phyloP scores from a whole-genome alignment of 2,113 vertebrate genomes.

The Tragelaphus imberbis region DNA sequence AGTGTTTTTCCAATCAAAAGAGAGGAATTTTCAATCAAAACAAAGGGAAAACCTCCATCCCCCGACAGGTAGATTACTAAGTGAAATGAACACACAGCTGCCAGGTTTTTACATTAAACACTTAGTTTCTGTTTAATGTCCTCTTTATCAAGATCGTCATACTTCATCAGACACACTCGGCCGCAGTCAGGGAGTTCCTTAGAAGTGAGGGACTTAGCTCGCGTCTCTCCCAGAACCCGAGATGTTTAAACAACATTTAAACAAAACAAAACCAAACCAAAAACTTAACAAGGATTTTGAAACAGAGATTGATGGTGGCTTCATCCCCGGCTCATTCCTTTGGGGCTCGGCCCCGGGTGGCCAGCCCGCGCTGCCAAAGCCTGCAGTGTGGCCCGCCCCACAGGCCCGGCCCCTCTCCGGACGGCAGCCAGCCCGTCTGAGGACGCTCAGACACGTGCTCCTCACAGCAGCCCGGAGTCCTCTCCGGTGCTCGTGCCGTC shows the following conservation, averaged over 20 bases:
- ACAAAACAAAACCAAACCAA: constrained; percentile 69
- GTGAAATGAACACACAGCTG: constrained; percentile 14
- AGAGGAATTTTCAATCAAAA: constrained; percentile 55
- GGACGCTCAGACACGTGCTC: accelerated
- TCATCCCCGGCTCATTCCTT: constrained; percentile 51
- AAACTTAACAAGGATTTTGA: constrained; percentile 73
- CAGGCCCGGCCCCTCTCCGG: neutral
- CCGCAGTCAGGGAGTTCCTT: constrained; percentile 32
- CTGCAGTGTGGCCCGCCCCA: constrained; percentile 24
- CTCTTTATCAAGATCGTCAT: constrained; percentile 67
- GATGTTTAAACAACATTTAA: constrained; percentile 75
- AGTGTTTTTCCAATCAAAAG: constrained; percentile 54
- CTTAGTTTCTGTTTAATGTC: constrained; percentile 69
- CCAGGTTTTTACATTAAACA: constrained; percentile 59
- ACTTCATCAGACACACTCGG: constrained; percentile 39
- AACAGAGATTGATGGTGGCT: constrained; percentile 70
- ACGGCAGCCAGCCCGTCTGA: neutral
- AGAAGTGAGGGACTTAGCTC: constrained; percentile 40
- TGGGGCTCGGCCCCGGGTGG: constrained; percentile 57
- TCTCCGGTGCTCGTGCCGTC: neutral
- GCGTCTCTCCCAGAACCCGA: constrained; percentile 54
- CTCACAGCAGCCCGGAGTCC: neutral
- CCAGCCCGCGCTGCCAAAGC: constrained; percentile 39
- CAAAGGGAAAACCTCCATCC: constrained; percentile 45
- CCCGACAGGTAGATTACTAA: constrained; percentile 53